Percentiles rank a stretch among this genome's conserved stretches.
Evolutionary conservation across 2,888 invertebrate species (phyloP).

Genomic region (Cataglyphis livida): DNA sequence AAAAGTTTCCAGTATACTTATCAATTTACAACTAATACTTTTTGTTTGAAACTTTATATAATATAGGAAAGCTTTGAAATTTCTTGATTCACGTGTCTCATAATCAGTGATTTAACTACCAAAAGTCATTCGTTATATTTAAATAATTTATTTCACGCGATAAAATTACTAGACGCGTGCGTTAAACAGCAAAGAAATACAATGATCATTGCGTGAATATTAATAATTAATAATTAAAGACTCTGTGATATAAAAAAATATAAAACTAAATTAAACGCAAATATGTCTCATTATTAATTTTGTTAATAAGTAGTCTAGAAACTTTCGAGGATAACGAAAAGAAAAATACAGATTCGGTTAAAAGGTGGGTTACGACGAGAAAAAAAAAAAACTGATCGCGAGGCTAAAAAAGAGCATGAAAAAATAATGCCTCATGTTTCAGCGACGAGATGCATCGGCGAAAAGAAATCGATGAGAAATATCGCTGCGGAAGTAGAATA

Average conservation of each 20-base stretch:
- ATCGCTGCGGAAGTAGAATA: slow-evolving; percentile 68
- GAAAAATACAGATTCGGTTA: background rate
- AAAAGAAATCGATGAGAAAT: slow-evolving; percentile 73
- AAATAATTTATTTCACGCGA: background rate
- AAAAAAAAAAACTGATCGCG: slow-evolving; percentile 22
- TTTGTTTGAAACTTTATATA: background rate
- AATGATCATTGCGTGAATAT: background rate
- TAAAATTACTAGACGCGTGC: background rate
- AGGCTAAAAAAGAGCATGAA: slow-evolving; percentile 23
- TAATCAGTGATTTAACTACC: background rate
- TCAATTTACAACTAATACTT: background rate
- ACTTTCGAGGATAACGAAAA: slow-evolving; percentile 48
- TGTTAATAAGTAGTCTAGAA: slow-evolving; percentile 5
- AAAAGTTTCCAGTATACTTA: background rate
- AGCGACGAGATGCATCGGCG: slow-evolving; percentile 54
- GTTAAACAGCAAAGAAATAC: background rate
- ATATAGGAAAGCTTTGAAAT: background rate
- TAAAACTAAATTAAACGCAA: slow-evolving; percentile 13
- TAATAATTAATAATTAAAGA: background rate
- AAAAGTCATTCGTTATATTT: background rate
- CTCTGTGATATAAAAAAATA: background rate
- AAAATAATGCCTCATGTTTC: slow-evolving; percentile 65
- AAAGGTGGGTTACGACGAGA: slow-evolving; percentile 6
- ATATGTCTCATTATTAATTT: slow-evolving; percentile 39
- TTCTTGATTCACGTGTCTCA: background rate